These are phyloP conservation scores for Pardosa pseudoannulata DNA, from an alignment of 2,888 invertebrate species.

Conservation along the genomic window DNA sequence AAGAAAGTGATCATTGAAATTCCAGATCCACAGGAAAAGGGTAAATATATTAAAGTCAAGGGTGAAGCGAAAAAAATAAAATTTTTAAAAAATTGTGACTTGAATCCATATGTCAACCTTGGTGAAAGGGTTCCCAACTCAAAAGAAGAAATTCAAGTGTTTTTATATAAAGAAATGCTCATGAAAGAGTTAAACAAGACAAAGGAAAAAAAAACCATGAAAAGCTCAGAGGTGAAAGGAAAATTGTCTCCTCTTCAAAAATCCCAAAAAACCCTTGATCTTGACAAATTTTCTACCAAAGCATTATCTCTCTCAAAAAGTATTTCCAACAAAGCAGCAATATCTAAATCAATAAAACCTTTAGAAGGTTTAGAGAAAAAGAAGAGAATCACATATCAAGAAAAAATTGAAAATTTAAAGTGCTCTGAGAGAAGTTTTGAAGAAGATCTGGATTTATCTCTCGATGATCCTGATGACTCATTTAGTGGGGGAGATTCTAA, in stretches of 20 bases:
- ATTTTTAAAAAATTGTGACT: conserved; percentile 51
- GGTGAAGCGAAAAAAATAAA: conserved; percentile 46
- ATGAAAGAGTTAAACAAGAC: conserved; percentile 27
- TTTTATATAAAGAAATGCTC: conserved; percentile 27
- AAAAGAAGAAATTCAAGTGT: conserved; percentile 41
- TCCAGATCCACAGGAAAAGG: conserved; percentile 44
- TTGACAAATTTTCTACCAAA: conserved; percentile 8
- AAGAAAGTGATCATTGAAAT: conserved; percentile 51
- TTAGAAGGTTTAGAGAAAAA: conserved; percentile 12
- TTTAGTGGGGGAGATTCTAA: conserved; percentile 42
- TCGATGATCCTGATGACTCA: conserved; percentile 31
- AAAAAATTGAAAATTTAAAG: conserved; percentile 34
- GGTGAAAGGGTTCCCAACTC: conserved; percentile 37
- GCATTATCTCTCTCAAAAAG: background rate
- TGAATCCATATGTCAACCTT: conserved; percentile 53
- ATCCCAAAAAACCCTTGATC: background rate
- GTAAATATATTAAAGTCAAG: conserved; percentile 53
- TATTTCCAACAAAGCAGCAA: background rate
- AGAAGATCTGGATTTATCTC: background rate
- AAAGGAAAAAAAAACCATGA: background rate
- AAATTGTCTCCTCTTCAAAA: background rate
- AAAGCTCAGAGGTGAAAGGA: background rate
- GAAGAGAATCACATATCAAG: conserved; percentile 37
- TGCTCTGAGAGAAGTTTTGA: background rate
- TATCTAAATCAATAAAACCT: conserved; percentile 12